Base-by-base conservation (phyloP, 1,140 invertebrate species). In the Achatina immaculata region DNA sequence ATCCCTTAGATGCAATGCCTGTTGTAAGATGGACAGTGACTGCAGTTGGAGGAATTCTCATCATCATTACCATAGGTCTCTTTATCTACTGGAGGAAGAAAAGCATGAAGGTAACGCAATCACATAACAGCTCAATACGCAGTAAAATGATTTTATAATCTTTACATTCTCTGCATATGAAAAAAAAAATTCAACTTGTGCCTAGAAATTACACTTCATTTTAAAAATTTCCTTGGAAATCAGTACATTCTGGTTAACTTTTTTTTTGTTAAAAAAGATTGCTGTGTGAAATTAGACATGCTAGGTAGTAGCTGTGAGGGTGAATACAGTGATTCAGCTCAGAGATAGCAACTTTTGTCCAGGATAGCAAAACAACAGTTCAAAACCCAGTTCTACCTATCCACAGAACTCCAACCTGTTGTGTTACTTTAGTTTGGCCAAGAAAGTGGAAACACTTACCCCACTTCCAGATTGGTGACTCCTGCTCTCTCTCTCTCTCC, bases 61-160 rank as follows among this genome's bases (percentile, higher is more conserved):
- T 74, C 14, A 16, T 74, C 4, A 34, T 74, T 42, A 28, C 28
- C 19, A 19, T 51, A 28, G 9, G 28, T 36, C n/a, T 74, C 6
- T n/a, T 51, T 51, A 51, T 34, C 2, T 74, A 74, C 42, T 74
- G 72, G 72, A 69, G n/a, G 42, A 42, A 40, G 19, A 42, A 42
- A 69, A 69, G 11, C 6, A 9, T 19, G 0, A 62, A 62, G 58
- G 58, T 62, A 62, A 62, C n/a, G 4, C 28, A 9, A 3, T 4
- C 28, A 28, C 1, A 31, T 9, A 21, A 2, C 2, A 3, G n/a
- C n/a, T 55, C 6, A 55, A n/a, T 21, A 55, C 14, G 3, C 11
- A 55, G 28, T n/a, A 14, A 31, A 31, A 16, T 9, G 16, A 6
- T 62, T 31, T 62, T 2, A 6, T 31, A 28, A 62, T 28, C 11